Conservation (phyloP, 2,113 vertebrate genomes). For the Narcine bancroftii region DNA sequence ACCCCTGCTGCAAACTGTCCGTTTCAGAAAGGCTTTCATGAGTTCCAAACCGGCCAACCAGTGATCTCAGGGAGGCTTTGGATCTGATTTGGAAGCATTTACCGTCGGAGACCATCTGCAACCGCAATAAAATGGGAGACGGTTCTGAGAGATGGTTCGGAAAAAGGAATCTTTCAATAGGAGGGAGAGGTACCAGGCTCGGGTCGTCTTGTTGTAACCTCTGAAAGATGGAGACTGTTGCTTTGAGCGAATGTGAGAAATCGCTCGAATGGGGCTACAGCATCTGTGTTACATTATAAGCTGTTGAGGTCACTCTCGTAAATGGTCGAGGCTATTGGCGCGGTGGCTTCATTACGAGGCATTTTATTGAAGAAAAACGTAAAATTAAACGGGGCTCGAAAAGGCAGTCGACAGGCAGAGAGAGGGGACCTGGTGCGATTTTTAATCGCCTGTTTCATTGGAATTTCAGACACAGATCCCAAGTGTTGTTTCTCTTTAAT, state of each 20-base stretch:
- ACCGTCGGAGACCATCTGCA: background rate
- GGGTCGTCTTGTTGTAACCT: background rate
- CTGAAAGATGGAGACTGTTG: conserved; percentile 10
- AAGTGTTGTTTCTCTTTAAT: background rate
- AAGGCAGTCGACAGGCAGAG: background rate
- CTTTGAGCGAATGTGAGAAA: conserved; percentile 35
- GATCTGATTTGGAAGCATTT: background rate
- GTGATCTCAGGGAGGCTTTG: background rate
- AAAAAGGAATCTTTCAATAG: background rate
- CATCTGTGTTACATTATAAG: conserved; percentile 57
- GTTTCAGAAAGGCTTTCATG: background rate
- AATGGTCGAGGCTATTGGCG: conserved; percentile 45
- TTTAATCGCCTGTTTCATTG: background rate
- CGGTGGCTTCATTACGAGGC: conserved; percentile 49
- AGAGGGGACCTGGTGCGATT: background rate
- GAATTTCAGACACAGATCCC: background rate
- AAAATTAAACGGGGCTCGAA: conserved; percentile 29
- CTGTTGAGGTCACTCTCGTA: conserved; percentile 48
- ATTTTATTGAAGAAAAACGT: conserved; percentile 48
- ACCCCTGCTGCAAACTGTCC: background rate
- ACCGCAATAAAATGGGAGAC: background rate
- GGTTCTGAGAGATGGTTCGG: background rate
- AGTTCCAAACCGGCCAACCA: background rate
- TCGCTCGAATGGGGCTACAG: conserved; percentile 44
- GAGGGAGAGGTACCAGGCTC: background rate